Percentiles rank a stretch among this genome's conserved stretches.
phyloP scores from a whole-genome alignment of 92 coral and sea anemone species.

The Nematostella vectensis region DNA sequence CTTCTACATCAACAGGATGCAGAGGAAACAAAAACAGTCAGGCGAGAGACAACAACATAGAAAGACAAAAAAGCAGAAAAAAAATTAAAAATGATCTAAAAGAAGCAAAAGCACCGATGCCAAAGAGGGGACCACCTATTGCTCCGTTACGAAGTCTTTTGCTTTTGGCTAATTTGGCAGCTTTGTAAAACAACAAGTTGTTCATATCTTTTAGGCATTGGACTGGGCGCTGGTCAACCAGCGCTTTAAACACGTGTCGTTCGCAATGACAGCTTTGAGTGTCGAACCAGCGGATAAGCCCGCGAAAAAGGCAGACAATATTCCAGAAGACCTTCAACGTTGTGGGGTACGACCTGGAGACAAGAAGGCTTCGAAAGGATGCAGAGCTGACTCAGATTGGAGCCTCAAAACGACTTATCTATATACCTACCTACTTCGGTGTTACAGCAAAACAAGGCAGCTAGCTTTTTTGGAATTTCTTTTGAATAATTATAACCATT shows the following conservation, averaged over 20 bases:
- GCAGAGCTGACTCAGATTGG: constrained; percentile 9
- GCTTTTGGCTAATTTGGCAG: too few relatives aligned
- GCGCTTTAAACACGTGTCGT: background rate
- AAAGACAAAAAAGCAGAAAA: background rate
- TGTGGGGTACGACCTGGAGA: constrained; percentile 8
- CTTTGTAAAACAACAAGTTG: too few relatives aligned
- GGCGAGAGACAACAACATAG: background rate
- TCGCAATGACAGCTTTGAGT: background rate
- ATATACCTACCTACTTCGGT: too few relatives aligned
- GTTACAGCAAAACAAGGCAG: too few relatives aligned
- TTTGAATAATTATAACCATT: too few relatives aligned
- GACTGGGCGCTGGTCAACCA: background rate
- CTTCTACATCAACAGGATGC: background rate
- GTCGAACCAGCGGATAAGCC: constrained; percentile 6
- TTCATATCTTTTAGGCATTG: constrained; percentile 6
- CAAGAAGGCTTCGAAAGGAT: constrained; percentile 8
- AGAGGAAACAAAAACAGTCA: background rate
- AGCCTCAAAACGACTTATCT: too few relatives aligned
- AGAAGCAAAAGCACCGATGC: background rate
- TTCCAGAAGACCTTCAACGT: background rate
- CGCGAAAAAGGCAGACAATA: background rate
- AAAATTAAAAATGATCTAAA: background rate
- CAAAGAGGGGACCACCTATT: background rate
- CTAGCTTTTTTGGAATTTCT: too few relatives aligned
- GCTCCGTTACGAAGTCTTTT: too few relatives aligned